These are phyloP conservation scores for Agonum fuliginosum DNA, from an alignment of 2,888 invertebrate genomes.

Conservation along the genomic window DNA sequence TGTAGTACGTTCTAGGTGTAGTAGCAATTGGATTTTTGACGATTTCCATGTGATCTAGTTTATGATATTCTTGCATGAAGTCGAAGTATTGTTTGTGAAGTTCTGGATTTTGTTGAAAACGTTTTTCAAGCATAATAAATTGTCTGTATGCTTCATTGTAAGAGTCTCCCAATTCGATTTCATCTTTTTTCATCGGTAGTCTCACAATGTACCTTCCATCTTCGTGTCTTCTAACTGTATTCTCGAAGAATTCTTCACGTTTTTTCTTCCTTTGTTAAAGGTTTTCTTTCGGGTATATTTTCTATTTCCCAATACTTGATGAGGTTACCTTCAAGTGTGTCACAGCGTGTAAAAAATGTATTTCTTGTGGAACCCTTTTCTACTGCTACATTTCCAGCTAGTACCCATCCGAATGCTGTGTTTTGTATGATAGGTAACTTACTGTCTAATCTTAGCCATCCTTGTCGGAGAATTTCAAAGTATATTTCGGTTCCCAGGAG, in stretches of 20 bases:
- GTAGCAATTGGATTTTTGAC: neutral
- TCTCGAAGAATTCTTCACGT: conserved; percentile 3
- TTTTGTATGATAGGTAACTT: neutral
- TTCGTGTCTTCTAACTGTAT: neutral
- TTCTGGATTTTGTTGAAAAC: neutral
- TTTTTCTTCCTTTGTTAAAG: neutral
- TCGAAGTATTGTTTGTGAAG: neutral
- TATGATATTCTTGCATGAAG: neutral
- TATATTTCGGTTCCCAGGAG: neutral
- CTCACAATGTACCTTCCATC: conserved; percentile 5
- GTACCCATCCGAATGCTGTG: neutral
- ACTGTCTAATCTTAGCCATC: neutral
- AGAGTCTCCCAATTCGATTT: neutral
- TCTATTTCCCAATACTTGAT: neutral
- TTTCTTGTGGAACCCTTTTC: neutral
- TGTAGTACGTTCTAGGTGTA: neutral
- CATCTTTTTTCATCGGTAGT: neutral
- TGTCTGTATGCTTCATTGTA: neutral
- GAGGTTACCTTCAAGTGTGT: neutral
- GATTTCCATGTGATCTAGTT: neutral
- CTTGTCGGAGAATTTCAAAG: neutral
- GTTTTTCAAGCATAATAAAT: neutral
- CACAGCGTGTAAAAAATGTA: neutral
- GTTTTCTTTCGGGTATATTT: neutral
- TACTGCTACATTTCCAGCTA: neutral